Percentiles rank a stretch among this genome's conserved stretches.
Evolutionary conservation across 2,797 vertebrate species (phyloP).

Genomic region (Peromyscus eremicus): DNA sequence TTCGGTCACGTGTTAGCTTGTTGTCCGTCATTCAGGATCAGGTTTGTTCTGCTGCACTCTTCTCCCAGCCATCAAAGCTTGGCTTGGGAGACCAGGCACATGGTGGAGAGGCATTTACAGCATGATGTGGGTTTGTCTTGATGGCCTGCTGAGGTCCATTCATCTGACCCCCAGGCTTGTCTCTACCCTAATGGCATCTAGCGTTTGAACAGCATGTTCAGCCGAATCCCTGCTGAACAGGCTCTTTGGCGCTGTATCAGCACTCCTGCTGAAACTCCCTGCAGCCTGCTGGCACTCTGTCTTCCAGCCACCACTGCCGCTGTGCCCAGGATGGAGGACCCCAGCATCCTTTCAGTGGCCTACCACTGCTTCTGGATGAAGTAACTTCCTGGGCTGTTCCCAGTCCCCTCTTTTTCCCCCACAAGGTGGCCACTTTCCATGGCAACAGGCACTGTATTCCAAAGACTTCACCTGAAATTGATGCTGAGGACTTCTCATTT

Average conservation of each 20-base stretch:
- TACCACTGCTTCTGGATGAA: not conserved
- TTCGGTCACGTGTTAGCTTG: not conserved
- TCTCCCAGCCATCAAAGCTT: not conserved
- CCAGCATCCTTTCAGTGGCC: not conserved
- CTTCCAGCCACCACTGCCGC: not conserved
- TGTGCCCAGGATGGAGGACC: not conserved
- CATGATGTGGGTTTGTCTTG: not conserved
- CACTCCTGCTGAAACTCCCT: not conserved
- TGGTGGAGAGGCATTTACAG: not conserved
- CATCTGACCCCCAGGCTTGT: not conserved
- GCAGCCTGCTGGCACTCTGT: not conserved
- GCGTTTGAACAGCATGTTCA: not conserved
- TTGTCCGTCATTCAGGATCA: not conserved
- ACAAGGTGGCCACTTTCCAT: not conserved
- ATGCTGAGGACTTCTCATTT: not conserved
- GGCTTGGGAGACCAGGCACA: not conserved
- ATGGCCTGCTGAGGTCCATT: not conserved
- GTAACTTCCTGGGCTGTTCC: not conserved
- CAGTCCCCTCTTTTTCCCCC: not conserved
- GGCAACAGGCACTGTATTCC: not conserved
- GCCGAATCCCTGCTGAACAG: not conserved
- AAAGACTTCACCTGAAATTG: not conserved
- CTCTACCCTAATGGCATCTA: not conserved
- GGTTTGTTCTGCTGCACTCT: not conserved
- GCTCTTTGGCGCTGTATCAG: not conserved